Evolutionary conservation across 2,113 vertebrate species (phyloP), one percentile per base, ranked within the genome.

Genomic region (Miniopterus natalensis): DNA sequence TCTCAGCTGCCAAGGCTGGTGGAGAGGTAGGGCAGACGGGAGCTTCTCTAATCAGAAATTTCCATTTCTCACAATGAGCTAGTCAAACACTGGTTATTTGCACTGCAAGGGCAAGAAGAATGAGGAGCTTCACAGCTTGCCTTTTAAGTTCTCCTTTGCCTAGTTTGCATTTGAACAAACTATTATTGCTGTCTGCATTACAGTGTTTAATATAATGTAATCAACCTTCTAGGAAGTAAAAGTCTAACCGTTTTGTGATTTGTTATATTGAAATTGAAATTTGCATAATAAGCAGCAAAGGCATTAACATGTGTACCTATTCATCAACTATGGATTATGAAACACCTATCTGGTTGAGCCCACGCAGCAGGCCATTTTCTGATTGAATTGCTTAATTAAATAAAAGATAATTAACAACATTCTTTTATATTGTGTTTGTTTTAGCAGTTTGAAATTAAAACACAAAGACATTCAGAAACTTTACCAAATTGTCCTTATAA

Each of bases 251-350:
- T 73, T 90, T 94, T 95, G 85, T 83, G 68, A 25, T 93, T 81
- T 59, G 92, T 91, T 95, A 90, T 79, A 75, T 23, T 90, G 61
- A 93, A 94, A 94, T 94, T 96, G 74, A 88, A 94, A 92, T 70
- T 88, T 95, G 95, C 94, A 95, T 97, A 91, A 85, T 95, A 95
- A 96, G 47, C 51, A 96, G 71, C 49, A 87, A 84, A 84, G 49
- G 11, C 6, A 83, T 90, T 85, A 63, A 21, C 84, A 36, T 68
- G 71, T 57, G 2, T 78, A 74, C 47, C 75, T 95, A 57, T 90
- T 90, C 84, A 94, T 97, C 81, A 95, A 66, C 84, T 92, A 14
- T 65, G 66, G 73, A 75, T 90, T 96, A 79, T 92, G 83, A 93
- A 88, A 95, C 57, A 73, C 57, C 70, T 90, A 61, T 92, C 57